Evolutionary conservation across 2,888 invertebrate genomes (phyloP).

Genomic region (Noctua comes): DNA sequence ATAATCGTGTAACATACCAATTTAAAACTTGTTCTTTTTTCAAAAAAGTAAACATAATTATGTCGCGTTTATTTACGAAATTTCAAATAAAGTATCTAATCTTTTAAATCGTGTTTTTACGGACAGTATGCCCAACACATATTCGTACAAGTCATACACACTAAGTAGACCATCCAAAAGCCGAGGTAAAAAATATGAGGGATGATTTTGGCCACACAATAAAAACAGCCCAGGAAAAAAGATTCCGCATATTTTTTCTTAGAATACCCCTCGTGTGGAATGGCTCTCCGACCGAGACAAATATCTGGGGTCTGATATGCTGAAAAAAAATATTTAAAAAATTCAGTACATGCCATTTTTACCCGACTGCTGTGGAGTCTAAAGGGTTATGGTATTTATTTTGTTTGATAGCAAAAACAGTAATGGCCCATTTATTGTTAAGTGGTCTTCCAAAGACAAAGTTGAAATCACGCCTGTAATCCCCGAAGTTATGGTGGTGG

Average conservation of each 20-base stretch:
- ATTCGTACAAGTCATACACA: conserved; percentile 61
- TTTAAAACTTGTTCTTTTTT: background rate
- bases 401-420: background rate
- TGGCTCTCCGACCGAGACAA: conserved; percentile 64
- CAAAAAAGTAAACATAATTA: background rate
- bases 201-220: conserved; percentile 53
- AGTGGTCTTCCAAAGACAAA: background rate
- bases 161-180: conserved; percentile 65
- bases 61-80: background rate
- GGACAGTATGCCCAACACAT: conserved; percentile 73
- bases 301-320: conserved; percentile 67
- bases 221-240: conserved; percentile 2
- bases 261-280: conserved; percentile 40
- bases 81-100: background rate
- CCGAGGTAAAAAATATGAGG: conserved; percentile 68
- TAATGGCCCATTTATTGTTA: background rate
- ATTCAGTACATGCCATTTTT: background rate
- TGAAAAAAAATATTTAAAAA: conserved; percentile 56
- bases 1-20: background rate
- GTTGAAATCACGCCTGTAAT: background rate
- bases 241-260: background rate
- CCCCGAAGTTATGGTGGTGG: background rate
- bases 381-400: background rate
- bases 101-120: background rate
- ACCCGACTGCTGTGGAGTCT: background rate